phyloP scores from a whole-genome alignment of 2,797 vertebrate genomes.

The Dromococcyx pavoninus region DNA sequence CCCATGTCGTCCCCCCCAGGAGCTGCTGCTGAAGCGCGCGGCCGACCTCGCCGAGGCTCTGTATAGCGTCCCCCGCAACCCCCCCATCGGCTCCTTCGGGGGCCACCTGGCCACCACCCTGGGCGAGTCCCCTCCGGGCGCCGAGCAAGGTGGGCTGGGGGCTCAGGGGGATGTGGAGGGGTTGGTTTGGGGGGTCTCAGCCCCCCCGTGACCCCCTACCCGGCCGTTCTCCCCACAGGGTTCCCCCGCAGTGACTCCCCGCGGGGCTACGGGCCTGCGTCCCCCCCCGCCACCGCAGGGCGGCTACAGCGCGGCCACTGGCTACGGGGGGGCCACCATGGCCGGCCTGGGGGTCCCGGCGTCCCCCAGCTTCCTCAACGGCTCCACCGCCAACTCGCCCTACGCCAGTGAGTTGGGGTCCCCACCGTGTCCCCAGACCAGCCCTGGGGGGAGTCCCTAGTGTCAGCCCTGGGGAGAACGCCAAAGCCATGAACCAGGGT shows the following conservation, averaged over 20 bases:
- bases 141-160: conserved; percentile 82
- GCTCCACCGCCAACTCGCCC: conserved; percentile 90
- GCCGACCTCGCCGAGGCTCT: conserved; percentile 86
- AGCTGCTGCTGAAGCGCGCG: conserved; percentile 84
- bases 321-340: conserved; percentile 85
- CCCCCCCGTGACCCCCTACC: not conserved
- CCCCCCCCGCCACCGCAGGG: conserved; percentile 91
- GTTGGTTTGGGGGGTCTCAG: too few relatives aligned
- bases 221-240: conserved; percentile 71
- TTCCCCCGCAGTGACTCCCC: conserved; percentile 87
- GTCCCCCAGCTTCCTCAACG: conserved; percentile 94
- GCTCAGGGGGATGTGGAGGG: not conserved
- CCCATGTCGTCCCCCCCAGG: conserved; percentile 75
- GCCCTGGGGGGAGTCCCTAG: not conserved
- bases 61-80: conserved; percentile 90
- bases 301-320: conserved; percentile 87
- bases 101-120: conserved; percentile 89
- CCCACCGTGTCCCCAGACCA: not conserved
- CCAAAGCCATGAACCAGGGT: fast-evolving
- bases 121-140: conserved; percentile 85
- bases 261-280: conserved; percentile 89
- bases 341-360: conserved; percentile 89
- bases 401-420: conserved; percentile 89
- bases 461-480: too few relatives aligned
- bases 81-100: conserved; percentile 92